Evolutionary conservation across 2,113 vertebrate genomes (phyloP).

Genomic region (Lontra canadensis): DNA sequence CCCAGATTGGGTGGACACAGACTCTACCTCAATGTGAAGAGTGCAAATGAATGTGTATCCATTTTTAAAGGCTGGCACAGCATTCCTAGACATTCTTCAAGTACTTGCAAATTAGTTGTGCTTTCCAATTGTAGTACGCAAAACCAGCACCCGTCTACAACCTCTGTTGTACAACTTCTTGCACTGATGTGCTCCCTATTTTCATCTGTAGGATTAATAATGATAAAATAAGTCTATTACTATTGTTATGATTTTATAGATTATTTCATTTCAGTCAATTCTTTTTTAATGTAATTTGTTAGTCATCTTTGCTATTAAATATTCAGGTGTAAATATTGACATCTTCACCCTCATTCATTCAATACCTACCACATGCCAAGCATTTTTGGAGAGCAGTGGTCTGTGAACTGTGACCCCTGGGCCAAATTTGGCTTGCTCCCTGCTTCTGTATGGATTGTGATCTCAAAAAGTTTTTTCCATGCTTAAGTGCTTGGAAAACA

Average conservation of each 20-base stretch:
- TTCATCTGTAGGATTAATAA: background rate
- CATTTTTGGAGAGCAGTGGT: background rate
- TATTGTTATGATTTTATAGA: background rate
- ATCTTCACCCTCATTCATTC: background rate
- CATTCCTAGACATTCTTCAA: background rate
- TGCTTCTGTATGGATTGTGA: background rate
- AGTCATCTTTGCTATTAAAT: background rate
- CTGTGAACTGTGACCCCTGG: background rate
- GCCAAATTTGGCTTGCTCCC: background rate
- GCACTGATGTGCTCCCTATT: background rate
- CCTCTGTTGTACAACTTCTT: background rate
- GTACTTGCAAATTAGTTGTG: background rate
- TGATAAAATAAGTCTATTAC: background rate
- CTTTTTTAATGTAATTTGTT: background rate
- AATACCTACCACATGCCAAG: background rate
- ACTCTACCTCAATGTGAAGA: background rate
- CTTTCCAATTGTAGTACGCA: background rate
- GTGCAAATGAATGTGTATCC: background rate
- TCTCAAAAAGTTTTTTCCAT: background rate
- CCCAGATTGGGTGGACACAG: background rate
- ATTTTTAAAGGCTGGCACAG: background rate
- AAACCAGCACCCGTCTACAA: background rate
- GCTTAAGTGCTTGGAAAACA: background rate
- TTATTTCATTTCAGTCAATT: background rate
- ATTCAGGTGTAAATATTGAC: background rate